phyloP scores from a whole-genome alignment of 2,888 invertebrate species.

The Acleris holmiana region DNA sequence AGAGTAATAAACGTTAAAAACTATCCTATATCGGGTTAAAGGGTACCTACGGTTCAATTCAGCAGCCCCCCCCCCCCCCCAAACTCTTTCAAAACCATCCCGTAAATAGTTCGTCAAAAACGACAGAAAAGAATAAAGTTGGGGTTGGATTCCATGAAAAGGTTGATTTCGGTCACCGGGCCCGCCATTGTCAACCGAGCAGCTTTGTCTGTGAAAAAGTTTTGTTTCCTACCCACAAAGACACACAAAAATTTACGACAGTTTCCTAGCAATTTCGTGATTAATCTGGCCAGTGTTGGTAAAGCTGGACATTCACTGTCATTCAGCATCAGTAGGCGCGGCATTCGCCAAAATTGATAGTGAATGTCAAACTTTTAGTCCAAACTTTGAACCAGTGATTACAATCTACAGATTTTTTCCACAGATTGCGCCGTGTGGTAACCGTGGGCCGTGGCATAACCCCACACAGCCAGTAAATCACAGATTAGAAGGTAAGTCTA shows the following conservation, averaged over 20 bases:
- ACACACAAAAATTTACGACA: constrained; percentile 43
- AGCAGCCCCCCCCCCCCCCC: no score
- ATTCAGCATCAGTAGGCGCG: no score
- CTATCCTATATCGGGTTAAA: not conserved
- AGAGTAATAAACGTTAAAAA: not conserved
- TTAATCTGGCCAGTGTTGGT: constrained; percentile 42
- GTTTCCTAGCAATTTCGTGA: constrained; percentile 44
- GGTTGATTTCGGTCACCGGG: constrained; percentile 57
- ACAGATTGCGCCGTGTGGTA: no score
- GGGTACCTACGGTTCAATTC: not conserved
- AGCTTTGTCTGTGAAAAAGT: constrained; percentile 59
- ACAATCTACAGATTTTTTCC: no score
- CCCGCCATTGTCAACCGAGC: constrained; percentile 53
- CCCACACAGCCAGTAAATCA: no score
- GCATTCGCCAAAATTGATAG: no score
- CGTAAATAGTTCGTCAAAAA: constrained; percentile 38
- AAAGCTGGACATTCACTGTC: not conserved
- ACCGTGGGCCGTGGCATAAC: no score
- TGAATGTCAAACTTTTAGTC: no score
- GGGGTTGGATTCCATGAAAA: constrained; percentile 55
- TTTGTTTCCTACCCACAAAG: constrained; percentile 46
- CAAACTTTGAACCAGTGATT: no score
- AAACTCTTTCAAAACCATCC: constrained; percentile 1
- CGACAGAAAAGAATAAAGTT: constrained; percentile 48
- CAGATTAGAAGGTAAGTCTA: no score